A percentile compares a stretch with the other conserved stretches of the same genome.
Conservation (phyloP, 2,888 invertebrate genomes). For the Hesperia comma region DNA sequence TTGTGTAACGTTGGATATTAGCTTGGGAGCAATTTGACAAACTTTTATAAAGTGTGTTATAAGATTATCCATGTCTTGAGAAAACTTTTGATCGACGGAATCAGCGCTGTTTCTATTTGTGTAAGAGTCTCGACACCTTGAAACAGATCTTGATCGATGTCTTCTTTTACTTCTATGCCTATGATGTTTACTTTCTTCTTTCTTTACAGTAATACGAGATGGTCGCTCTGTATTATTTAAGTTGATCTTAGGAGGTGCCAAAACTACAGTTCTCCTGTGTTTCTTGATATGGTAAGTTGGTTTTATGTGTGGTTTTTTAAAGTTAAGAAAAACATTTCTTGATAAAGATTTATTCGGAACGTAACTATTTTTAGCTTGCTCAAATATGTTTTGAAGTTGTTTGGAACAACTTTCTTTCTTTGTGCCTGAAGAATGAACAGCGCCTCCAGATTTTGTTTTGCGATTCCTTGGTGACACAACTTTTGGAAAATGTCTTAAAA, state of each 20-base stretch:
- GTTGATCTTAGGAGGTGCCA: conserved; percentile 78
- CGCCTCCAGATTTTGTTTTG: conserved; percentile 59
- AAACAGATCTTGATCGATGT: conserved; percentile 77
- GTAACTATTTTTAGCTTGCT: conserved; percentile 75
- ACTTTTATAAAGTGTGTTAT: conserved; percentile 75
- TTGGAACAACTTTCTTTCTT: conserved; percentile 68
- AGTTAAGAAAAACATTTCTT: conserved; percentile 77
- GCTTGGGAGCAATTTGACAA: conserved; percentile 76
- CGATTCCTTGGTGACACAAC: conserved; percentile 69
- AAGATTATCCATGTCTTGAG: conserved; percentile 75
- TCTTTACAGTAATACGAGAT: conserved; percentile 73
- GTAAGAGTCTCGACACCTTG: conserved; percentile 80
- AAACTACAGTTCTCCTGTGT: conserved; percentile 81
- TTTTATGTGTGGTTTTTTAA: conserved; percentile 73
- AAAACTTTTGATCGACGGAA: conserved; percentile 80
- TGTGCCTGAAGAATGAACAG: conserved; percentile 46
- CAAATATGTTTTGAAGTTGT: conserved; percentile 70
- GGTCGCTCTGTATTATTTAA: conserved; percentile 73
- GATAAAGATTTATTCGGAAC: conserved; percentile 74
- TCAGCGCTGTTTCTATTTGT: conserved; percentile 85
- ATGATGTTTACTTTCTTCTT: conserved; percentile 77
- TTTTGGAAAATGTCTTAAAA: conserved; percentile 57
- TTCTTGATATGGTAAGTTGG: conserved; percentile 79
- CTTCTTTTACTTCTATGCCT: conserved; percentile 76
- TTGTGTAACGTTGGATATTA: conserved; percentile 62